These are phyloP conservation scores for Andricus grossulariae DNA, from an alignment of 1,140 invertebrate genomes.

Conservation along the genomic window DNA sequence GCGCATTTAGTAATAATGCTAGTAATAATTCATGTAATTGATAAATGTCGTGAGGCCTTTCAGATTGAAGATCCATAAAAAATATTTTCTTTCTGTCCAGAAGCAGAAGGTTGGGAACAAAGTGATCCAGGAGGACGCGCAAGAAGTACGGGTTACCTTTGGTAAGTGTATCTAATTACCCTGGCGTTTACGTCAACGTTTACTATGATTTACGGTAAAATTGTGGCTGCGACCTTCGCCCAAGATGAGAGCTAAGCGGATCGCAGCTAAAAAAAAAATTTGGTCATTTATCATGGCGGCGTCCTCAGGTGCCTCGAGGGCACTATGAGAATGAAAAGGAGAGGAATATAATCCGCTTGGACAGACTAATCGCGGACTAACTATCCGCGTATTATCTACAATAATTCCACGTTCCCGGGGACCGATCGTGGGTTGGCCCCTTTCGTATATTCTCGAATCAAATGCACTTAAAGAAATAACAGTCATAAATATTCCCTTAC, in stretches of 20 bases:
- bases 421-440: conserved; percentile 34
- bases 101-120: conserved; percentile 54
- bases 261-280: conserved; percentile 70
- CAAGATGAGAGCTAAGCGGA: conserved; percentile 51
- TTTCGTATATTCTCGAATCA: conserved; percentile 43
- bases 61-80: not conserved
- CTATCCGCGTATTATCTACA: conserved; percentile 70
- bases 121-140: conserved; percentile 49
- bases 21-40: too few relatives aligned
- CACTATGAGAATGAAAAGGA: conserved; percentile 61
- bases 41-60: too few relatives aligned
- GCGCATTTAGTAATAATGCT: too few relatives aligned
- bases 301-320: conserved; percentile 63
- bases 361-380: conserved; percentile 72
- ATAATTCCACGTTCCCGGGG: conserved; percentile 65
- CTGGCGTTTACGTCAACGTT: conserved; percentile 74
- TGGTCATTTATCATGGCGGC: conserved; percentile 73
- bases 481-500: conserved; percentile 22
- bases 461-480: conserved; percentile 36
- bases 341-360: conserved; percentile 71
- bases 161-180: conserved; percentile 75
- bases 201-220: conserved; percentile 75
- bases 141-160: conserved; percentile 59
- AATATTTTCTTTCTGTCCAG: conserved; percentile 26
- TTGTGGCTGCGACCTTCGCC: conserved; percentile 73